Evolutionary conservation across 2,888 invertebrate species (phyloP).

Genomic region (Epinotia ramella): DNA sequence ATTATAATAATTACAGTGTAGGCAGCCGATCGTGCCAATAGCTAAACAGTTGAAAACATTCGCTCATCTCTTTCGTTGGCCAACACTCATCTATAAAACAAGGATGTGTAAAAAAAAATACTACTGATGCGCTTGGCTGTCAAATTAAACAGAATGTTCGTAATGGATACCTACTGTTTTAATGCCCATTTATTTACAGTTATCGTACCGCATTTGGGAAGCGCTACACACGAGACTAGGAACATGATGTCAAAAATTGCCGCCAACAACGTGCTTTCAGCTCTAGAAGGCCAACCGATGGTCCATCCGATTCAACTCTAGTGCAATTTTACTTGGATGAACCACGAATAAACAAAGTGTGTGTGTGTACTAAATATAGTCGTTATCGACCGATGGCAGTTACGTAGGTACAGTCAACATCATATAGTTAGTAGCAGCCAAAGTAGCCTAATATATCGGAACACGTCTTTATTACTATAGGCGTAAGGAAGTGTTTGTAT

Average conservation of each 20-base stretch:
- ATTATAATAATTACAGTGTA: too few species aligned
- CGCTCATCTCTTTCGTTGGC: not conserved
- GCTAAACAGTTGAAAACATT: too few species aligned
- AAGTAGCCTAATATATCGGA: too few species aligned
- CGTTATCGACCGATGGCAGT: too few species aligned
- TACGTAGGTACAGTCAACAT: too few species aligned
- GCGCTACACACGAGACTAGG: slow-evolving; percentile 91
- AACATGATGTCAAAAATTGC: slow-evolving; percentile 91
- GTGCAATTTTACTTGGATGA: not conserved
- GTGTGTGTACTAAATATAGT: too few species aligned
- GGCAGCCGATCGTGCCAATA: too few species aligned
- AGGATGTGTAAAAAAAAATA: too few species aligned
- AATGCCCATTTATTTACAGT: slow-evolving; percentile 80
- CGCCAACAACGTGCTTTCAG: slow-evolving; percentile 91
- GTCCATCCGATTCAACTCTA: slow-evolving; percentile 52
- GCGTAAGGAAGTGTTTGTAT: too few species aligned
- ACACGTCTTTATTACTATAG: too few species aligned
- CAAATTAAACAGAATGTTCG: not conserved
- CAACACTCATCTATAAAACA: not conserved
- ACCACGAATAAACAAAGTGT: not conserved
- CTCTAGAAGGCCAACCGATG: slow-evolving; percentile 87
- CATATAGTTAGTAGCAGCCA: too few species aligned
- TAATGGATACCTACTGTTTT: not conserved
- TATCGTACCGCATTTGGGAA: slow-evolving; percentile 93
- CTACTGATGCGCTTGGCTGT: too few species aligned